phyloP scores from a whole-genome alignment of 2,797 vertebrate species.

The Sphenopsis melanotis region DNA sequence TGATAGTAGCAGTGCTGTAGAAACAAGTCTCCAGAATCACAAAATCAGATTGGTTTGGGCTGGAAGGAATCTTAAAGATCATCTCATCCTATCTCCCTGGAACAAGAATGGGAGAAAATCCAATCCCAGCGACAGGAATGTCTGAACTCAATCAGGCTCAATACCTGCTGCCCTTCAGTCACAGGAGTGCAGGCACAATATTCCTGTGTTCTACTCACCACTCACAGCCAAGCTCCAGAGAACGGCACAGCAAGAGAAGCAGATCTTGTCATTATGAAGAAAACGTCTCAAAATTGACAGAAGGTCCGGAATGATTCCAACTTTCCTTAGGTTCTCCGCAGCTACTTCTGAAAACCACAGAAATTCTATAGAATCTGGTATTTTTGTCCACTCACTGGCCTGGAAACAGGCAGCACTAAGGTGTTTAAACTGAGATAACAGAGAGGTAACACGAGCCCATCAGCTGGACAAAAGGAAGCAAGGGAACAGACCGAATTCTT shows the following conservation, averaged over 20 bases:
- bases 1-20: background rate
- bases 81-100: background rate
- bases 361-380: background rate
- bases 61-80: background rate
- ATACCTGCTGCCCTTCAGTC: background rate
- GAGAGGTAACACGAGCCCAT: background rate
- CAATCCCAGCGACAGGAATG: background rate
- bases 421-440: background rate
- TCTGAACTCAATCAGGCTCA: background rate
- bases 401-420: background rate
- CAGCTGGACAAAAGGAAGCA: background rate
- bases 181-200: background rate
- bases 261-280: conserved; percentile 41
- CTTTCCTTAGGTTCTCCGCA: conserved; percentile 32
- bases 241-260: conserved; percentile 56
- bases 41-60: background rate
- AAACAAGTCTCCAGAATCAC: background rate
- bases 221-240: conserved; percentile 73
- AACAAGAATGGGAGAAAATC: background rate
- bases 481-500: background rate
- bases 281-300: conserved; percentile 45
- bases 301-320: conserved; percentile 48
- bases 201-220: conserved; percentile 48
- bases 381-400: background rate
- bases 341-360: conserved; percentile 25